Base-by-base conservation (phyloP, 1,140 invertebrate species). In the Bombus sylvicola region DNA sequence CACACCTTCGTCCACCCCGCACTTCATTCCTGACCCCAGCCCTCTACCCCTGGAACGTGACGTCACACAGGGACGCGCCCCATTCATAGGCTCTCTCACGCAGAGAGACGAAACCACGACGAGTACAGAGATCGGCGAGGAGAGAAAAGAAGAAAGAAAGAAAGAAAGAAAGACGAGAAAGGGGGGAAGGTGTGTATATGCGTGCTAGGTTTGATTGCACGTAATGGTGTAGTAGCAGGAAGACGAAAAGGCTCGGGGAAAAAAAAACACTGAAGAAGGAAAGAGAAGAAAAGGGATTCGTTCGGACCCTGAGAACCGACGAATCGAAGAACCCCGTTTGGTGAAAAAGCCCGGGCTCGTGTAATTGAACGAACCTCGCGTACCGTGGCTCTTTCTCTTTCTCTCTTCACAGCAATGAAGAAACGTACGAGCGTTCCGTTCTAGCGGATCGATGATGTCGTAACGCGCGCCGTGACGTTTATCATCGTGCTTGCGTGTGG, bases 61-160 rank as follows among this genome's bases (percentile, higher is more conserved):
- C 94, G 94, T 94, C 93, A 94, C 90, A 87, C 91, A 92, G 91
- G 94, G 92, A 94, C 93, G 93, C 93, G 91, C 93, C 94, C 92
- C 94, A 94, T 94, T 94, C 93, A 94, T 94, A 92, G 89, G 90
- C 90, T 93, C 91, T 93, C 91, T 92, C 92, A 93, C 93, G 92
- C 93, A 94, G 87, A 84, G 81, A 89, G 88, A 89, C 89, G 87
- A 90, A 85, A 81, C 82, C 83, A 66, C 59, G 69, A 34, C 80
- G 66, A 68, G 53, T 75, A 66, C 88, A 47, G 73, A 64, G 84
- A 79, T 34, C 31, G 83, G 47, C 47, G 47, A 53, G 81, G 87
- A 69, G 73, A 53, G 47, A 22, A 31, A 28, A 39, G 34, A 13
- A n/a, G n/a, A 25, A 53, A 59, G 2, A 10, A 28, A 31, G 15